Percentiles rank a stretch among this genome's conserved stretches.
These are phyloP conservation scores for Hyaena hyaena DNA, from an alignment of 2,113 vertebrate species.

Conservation along the genomic window DNA sequence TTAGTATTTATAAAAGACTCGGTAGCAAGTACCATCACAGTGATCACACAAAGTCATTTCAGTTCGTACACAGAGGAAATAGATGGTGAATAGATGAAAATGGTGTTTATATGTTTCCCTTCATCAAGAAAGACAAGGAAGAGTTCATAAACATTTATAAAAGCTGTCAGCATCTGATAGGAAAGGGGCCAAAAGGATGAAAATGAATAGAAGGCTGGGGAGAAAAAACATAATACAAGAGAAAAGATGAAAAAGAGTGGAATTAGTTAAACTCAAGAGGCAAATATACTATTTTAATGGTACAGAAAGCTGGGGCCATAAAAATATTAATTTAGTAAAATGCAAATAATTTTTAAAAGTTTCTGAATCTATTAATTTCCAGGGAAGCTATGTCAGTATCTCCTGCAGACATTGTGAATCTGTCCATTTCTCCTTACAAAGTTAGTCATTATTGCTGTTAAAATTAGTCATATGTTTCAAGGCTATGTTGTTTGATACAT, in stretches of 20 bases:
- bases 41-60: not conserved
- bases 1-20: slow-evolving; percentile 57
- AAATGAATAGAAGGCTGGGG: not conserved
- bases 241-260: not conserved
- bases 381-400: not conserved
- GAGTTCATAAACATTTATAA: slow-evolving; percentile 57
- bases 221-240: not conserved
- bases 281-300: not conserved
- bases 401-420: not conserved
- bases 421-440: slow-evolving; percentile 22
- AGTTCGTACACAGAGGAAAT: not conserved
- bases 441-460: not conserved
- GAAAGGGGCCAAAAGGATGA: slow-evolving; percentile 24
- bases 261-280: slow-evolving; percentile 8
- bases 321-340: slow-evolving; percentile 6
- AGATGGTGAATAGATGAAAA: not conserved
- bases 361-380: slow-evolving; percentile 27
- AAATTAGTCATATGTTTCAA: slow-evolving; percentile 6
- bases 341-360: not conserved
- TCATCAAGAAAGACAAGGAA: slow-evolving; percentile 60
- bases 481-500: not conserved
- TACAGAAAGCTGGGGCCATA: not conserved
- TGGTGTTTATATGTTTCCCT: slow-evolving; percentile 18
- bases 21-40: slow-evolving; percentile 27
- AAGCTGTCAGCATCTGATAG: slow-evolving; percentile 34